Evolutionary conservation across 2,797 vertebrate species (phyloP), one percentile per base, ranked within the genome.

Genomic region (Falco columbarius): DNA sequence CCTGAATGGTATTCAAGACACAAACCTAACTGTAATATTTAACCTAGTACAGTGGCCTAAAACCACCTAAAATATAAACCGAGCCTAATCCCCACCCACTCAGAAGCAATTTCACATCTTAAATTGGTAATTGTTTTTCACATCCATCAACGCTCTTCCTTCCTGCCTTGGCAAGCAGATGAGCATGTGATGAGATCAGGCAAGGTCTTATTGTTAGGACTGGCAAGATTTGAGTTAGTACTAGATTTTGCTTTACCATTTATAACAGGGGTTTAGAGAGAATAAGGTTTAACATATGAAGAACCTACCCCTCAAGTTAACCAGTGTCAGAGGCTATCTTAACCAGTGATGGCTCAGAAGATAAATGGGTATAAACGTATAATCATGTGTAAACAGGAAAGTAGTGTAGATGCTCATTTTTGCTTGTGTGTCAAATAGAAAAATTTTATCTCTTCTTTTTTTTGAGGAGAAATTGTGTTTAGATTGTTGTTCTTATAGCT

Each of bases 401-500:
- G 27, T 12, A 49, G 17, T 89, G 4, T 44, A 44, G 24, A 34
- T 44, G 22, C 3, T 56, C 65, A 29, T 1, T 12, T 56, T 88
- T 38, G 26, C 46, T 65, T 51, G 6, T 42, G 6, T 54, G 18
- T 55, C 16, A 68, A 71, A 88, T 20, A 66, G 22, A 58, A 85
- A 74, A 81, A 52, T 6, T 23, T 7, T 14, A 11, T n/a, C 6
- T 5, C 79, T 27, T 4, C 5, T 38, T 23, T 29, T 29, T 19
- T 7, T 4, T 7, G 36, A 13, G 40, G 10, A 14, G 3, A 1
- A 7, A 8, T 15, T 58, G 40, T 46, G 7, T 2, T 52, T 75
- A 47, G 12, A 67, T 59, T 71, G 9, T 21, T 74, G 7, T 51
- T 58, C 32, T 40, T 73, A 44, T 3, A 73, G 9, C 5, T 73